Conservation (phyloP, 2,797 vertebrate genomes). For the Pseudotriccus pelzelni region DNA sequence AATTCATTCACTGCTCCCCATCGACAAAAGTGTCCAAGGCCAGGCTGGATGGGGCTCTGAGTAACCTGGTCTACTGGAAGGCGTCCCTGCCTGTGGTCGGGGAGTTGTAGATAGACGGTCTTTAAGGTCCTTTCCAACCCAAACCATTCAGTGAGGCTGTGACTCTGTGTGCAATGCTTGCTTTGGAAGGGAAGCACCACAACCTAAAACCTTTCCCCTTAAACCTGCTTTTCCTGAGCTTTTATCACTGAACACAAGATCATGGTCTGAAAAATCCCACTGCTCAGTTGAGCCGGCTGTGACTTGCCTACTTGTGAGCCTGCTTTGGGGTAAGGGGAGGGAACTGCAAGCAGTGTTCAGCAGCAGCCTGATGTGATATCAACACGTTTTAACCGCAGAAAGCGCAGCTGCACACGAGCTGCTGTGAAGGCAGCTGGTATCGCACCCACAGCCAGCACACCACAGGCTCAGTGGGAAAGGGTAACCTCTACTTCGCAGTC, state of each 20-base stretch:
- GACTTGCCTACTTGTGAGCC: background rate
- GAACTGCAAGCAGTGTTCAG: background rate
- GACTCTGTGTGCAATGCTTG: background rate
- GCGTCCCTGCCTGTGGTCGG: background rate
- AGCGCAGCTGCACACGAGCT: fast-evolving
- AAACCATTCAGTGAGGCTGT: background rate
- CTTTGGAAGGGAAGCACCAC: background rate
- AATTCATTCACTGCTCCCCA: background rate
- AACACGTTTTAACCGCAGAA: background rate
- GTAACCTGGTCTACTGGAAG: background rate
- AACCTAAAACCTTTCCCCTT: background rate
- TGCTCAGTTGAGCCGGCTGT: background rate
- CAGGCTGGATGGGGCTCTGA: background rate
- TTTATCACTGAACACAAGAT: background rate
- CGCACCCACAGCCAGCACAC: background rate
- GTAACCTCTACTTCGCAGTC: background rate
- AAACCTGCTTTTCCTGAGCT: background rate
- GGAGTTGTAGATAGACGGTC: background rate
- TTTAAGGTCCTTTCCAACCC: background rate
- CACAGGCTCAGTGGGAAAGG: background rate
- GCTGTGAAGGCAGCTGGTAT: background rate
- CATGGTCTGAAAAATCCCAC: background rate
- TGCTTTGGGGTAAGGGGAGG: background rate
- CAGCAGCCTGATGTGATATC: background rate
- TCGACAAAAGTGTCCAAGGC: background rate